Evolutionary conservation across 2,797 vertebrate species (phyloP), one percentile per base, ranked within the genome.

Genomic region (Dallia pectoralis): DNA sequence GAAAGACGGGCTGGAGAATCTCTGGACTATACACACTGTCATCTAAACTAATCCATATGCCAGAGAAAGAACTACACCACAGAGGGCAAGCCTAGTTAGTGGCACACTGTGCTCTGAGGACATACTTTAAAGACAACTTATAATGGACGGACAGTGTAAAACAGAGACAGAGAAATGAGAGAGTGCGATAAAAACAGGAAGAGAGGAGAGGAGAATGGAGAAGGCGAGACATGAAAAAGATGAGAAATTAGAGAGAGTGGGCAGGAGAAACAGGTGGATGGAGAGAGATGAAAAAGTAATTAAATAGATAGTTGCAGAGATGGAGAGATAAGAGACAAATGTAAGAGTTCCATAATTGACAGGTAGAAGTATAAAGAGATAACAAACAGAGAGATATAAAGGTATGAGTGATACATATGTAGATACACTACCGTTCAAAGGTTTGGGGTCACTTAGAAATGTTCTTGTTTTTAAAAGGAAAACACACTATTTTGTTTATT

Each of bases 91-190:
- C 79, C 84, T 82, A 86, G 56, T 33, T 27, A 68, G 22, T 85
- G 78, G 77, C 84, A 78, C 70, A 70, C 56, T 73, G 25, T 70
- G 76, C 76, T 87, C 83, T 84, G 79, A 89, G 82, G 82, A 82
- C 66, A 69, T 71, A 84, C 80, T 85, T 81, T 72, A 67, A 86
- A 86, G 74, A 73, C 73, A 75, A 75, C 16, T 36, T 19, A n/a
- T 19, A 16, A 65, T 2, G 32, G 18, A 27, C 7, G 16, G 25
- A 68, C 11, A 72, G 25, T 44, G n/a, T 40, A n/a, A 44, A 2
- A 59, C 19, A 47, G 40, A 9, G 36, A 22, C 40, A 49, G 67
- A 30, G 27, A 63, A 14, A 29, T 12, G 14, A 70, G 32, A 74
- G 73, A 61, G 71, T 69, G 81, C 79, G 62, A 27, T 7, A 27